Conservation (phyloP, 2,888 invertebrate genomes). For the Agrilus biguttatus region DNA sequence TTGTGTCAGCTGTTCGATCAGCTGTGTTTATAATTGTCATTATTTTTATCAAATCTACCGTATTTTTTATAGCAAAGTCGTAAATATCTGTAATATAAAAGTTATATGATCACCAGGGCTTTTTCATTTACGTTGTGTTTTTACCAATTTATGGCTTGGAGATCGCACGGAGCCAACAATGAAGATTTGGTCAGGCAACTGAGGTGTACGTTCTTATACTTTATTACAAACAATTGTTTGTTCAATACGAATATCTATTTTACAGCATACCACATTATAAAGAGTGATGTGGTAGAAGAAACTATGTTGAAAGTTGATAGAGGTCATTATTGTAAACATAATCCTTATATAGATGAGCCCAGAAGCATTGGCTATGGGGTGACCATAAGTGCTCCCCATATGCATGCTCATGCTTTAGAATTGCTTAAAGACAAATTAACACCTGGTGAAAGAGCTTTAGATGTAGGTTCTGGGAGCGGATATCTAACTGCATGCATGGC, state of each 20-base stretch:
- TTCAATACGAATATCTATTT: slow-evolving; percentile 13
- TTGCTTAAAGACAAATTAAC: slow-evolving; percentile 60
- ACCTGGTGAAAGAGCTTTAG: slow-evolving; percentile 65
- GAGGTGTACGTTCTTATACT: not conserved
- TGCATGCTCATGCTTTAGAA: slow-evolving; percentile 90
- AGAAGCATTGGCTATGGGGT: slow-evolving; percentile 89
- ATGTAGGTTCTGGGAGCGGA: slow-evolving; percentile 89
- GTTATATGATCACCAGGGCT: too few species aligned
- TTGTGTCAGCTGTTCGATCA: too few species aligned
- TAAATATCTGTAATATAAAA: too few species aligned
- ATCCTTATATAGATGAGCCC: slow-evolving; percentile 81
- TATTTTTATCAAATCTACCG: too few species aligned
- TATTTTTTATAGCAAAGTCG: too few species aligned
- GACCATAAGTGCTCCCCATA: slow-evolving; percentile 92
- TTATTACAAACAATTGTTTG: not conserved
- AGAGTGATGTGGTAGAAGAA: slow-evolving; percentile 55
- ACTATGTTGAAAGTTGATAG: slow-evolving; percentile 77
- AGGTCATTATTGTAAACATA: slow-evolving; percentile 58
- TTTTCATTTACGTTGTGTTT: too few species aligned
- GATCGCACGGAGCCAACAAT: slow-evolving; percentile 71
- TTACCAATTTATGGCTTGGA: slow-evolving; percentile 62
- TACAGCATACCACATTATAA: slow-evolving; percentile 68
- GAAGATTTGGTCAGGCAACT: slow-evolving; percentile 51
- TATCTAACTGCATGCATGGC: slow-evolving; percentile 87
- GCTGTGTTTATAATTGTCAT: too few species aligned